phyloP scores from a whole-genome alignment of 2,113 vertebrate species.

The Rhinogobius similis region DNA sequence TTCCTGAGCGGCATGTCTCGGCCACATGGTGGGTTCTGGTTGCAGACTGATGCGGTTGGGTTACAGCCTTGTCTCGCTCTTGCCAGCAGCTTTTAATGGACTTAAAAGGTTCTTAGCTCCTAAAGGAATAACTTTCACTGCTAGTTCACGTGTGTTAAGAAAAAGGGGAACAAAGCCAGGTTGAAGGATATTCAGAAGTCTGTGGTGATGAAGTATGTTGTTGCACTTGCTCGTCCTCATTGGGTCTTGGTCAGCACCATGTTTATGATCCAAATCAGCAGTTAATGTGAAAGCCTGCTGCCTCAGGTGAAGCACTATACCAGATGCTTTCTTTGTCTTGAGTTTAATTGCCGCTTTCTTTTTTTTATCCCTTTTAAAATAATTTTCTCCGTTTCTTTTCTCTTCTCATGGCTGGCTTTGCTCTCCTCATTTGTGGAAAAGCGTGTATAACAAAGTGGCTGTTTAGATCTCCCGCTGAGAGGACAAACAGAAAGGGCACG shows the following conservation, averaged over 20 bases:
- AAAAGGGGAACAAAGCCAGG: constrained; percentile 12
- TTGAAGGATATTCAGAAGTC: constrained; percentile 18
- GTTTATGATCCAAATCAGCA: constrained; percentile 69
- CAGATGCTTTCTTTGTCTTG: constrained; percentile 66
- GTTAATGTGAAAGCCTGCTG: constrained; percentile 68
- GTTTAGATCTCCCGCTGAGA: constrained; percentile 52
- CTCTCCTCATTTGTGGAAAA: constrained; percentile 30
- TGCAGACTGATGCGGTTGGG: constrained; percentile 62
- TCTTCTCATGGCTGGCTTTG: constrained; percentile 19
- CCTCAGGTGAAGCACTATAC: constrained; percentile 64
- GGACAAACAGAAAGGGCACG: constrained; percentile 49
- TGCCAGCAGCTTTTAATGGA: constrained; percentile 67
- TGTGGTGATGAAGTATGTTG: constrained; percentile 31
- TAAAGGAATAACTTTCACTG: constrained; percentile 50
- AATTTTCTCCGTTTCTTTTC: constrained; percentile 25
- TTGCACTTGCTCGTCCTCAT: constrained; percentile 63
- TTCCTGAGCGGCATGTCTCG: constrained; percentile 47
- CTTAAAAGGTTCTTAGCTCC: constrained; percentile 67
- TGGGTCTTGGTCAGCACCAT: constrained; percentile 62
- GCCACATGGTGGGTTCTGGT: constrained; percentile 58
- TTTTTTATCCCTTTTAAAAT: constrained; percentile 34
- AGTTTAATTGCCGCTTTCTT: constrained; percentile 52
- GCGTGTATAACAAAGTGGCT: constrained; percentile 45
- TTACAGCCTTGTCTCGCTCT: constrained; percentile 59
- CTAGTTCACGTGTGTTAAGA: constrained; percentile 40